These are phyloP conservation scores for Acanthococcus lagerstroemiae DNA, from an alignment of 2,888 invertebrate species.

Conservation along the genomic window DNA sequence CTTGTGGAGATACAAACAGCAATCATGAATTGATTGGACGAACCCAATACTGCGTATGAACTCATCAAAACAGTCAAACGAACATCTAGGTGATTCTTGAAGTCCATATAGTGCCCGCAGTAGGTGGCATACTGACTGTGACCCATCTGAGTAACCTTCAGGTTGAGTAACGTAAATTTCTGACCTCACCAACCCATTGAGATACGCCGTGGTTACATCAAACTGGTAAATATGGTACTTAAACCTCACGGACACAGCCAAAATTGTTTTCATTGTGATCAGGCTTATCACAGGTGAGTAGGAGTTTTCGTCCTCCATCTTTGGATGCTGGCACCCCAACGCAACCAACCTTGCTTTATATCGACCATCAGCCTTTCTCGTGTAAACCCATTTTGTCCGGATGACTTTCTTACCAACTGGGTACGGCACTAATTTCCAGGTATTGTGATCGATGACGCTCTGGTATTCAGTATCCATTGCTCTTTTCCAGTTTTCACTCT, in stretches of 20 bases:
- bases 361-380: not conserved
- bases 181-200: not conserved
- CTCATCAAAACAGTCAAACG: not conserved
- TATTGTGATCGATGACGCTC: too few species aligned
- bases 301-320: not conserved
- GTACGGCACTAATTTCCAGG: not conserved
- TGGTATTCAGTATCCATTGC: too few species aligned
- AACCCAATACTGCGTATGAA: not conserved
- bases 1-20: not conserved
- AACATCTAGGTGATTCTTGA: not conserved
- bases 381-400: slow-evolving; percentile 4
- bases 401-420: not conserved
- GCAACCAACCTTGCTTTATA: slow-evolving; percentile 7
- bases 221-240: not conserved
- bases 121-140: not conserved
- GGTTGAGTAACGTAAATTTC: not conserved
- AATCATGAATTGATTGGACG: not conserved
- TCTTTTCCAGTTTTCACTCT: too few species aligned
- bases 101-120: not conserved
- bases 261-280: not conserved
- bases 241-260: not conserved
- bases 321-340: not conserved
- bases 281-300: too few species aligned
- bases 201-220: not conserved
- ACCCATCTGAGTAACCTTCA: not conserved